Percentiles rank a stretch among this genome's conserved stretches.
Evolutionary conservation across 2,113 vertebrate genomes (phyloP).

Genomic region (Notarius quadriscutis): DNA sequence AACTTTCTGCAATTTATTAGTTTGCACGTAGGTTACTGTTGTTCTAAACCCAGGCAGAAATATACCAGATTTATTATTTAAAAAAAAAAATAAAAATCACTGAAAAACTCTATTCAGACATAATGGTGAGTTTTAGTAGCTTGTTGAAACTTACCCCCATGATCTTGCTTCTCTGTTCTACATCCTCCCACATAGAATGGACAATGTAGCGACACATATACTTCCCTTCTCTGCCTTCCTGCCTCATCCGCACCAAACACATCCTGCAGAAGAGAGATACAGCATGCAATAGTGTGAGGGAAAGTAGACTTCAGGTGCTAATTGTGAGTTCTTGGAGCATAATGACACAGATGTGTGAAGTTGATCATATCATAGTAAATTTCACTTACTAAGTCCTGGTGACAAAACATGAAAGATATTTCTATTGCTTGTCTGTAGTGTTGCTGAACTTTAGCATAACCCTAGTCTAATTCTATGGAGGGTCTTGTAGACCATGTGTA

Average conservation of each 20-base stretch:
- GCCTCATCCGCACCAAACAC: constrained; percentile 95
- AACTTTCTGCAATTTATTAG: no score
- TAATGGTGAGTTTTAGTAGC: no score
- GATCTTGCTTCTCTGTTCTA: constrained; percentile 92
- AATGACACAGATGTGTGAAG: not conserved
- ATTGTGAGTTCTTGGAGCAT: not conserved
- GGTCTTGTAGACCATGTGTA: not conserved
- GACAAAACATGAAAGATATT: not conserved
- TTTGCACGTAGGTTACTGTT: no score
- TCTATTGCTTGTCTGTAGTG: not conserved
- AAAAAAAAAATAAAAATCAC: no score
- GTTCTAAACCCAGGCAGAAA: no score
- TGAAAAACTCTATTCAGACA: no score
- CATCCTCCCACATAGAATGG: constrained; percentile 98
- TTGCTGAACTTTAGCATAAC: not conserved
- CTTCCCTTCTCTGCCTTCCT: constrained; percentile 91
- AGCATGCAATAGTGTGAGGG: not conserved
- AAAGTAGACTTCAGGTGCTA: not conserved
- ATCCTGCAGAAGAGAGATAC: constrained; percentile 76
- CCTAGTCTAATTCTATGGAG: not conserved
- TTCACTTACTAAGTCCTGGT: no score
- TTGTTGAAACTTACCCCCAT: constrained; percentile 86
- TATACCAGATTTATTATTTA: no score
- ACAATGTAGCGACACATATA: constrained; percentile 96
- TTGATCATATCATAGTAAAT: no score